Percentiles rank a stretch among this genome's conserved stretches.
Conservation (phyloP, 2,888 invertebrate species). For the Panzeria rudis region DNA sequence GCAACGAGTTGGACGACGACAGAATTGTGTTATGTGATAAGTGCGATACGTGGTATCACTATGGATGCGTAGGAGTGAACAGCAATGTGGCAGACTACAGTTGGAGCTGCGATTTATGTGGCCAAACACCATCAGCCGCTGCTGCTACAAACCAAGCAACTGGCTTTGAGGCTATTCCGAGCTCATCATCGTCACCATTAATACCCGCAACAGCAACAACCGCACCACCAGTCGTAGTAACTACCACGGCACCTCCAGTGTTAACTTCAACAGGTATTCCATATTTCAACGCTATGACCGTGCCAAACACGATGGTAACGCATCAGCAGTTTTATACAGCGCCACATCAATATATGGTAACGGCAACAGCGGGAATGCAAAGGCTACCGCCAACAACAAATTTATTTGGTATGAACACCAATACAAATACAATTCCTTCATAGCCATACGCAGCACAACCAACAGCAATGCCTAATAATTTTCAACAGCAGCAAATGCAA, state of each 20-base stretch:
- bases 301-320: no score
- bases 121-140: neutral
- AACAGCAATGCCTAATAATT: no score
- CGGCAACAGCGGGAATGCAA: no score
- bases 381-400: no score
- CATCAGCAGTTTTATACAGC: no score
- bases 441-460: no score
- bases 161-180: slow-evolving; percentile 1
- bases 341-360: no score
- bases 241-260: neutral
- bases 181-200: slow-evolving; percentile 38
- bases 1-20: no score
- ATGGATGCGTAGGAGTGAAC: slow-evolving; percentile 16
- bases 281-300: neutral
- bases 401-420: no score
- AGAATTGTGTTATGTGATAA: neutral
- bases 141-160: neutral
- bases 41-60: slow-evolving; percentile 34
- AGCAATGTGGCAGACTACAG: slow-evolving; percentile 37
- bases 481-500: no score
- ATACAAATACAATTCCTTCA: no score
- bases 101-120: slow-evolving; percentile 41
- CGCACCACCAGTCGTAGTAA: neutral
- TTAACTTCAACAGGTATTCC: neutral
- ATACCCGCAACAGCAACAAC: neutral